Evolutionary conservation across 2,888 invertebrate species (phyloP), one percentile per base, ranked within the genome.

Genomic region (Pterobdella sp.): DNA sequence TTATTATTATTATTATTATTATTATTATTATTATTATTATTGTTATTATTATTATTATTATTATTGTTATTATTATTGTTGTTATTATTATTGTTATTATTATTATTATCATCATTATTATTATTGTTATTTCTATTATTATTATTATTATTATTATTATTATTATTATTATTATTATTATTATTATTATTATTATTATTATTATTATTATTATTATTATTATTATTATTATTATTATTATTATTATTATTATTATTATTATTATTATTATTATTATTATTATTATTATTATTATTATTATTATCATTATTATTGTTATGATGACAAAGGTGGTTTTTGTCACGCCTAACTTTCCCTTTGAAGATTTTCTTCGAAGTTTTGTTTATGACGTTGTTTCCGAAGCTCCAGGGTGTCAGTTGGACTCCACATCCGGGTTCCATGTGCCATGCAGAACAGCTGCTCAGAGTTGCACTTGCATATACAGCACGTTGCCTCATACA

Each of bases 101-200:
- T 26, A 42, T 72, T 26, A 67, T 49, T 36, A 67, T 72, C 22
- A 64, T 64, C 36, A 64, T 64, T 35, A 72, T 72, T 14, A 72
- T 64, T 1, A 65, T 72, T n/a, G 64, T 63, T 29, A 64, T 72
- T 35, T 64, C 64, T 35, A 72, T 63, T 35, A 64, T 72, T 10
- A 72, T 64, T 1, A 72, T 72, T 1, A 72, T 63, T 36, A 64
- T 72, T 60, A 72, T 64, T 4, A 64, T 63, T 60, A 64, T 64
- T 29, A 35, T 72, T 0, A 72, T 72, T n/a, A 72, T 63, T 35
- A 72, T 72, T 35, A 72, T 64, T 29, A 72, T 63, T 29, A 72
- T 72, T 29, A 64, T 72, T n/a, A 72, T 72, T n/a, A 72, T 63
- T 35, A 72, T 69, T 32, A 69, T 69, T 32, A 69, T 69, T 32